These are phyloP conservation scores for Phataginus tricuspis DNA, from an alignment of 2,797 vertebrate species.

Conservation along the genomic window DNA sequence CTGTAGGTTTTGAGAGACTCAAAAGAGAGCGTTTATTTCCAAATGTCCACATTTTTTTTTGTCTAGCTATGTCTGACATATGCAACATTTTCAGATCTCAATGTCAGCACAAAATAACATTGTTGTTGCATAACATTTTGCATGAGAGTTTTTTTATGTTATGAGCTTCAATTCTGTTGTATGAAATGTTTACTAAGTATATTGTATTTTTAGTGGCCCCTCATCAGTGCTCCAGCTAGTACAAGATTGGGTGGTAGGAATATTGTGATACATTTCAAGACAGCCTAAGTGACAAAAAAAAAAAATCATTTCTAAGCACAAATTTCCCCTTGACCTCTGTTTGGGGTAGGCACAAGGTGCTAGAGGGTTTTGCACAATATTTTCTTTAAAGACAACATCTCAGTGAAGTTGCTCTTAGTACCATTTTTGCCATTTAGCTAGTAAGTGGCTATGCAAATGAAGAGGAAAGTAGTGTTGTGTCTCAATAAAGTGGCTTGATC, in stretches of 20 bases:
- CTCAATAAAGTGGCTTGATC: constrained; percentile 29
- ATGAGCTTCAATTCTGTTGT: constrained; percentile 88
- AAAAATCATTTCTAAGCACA: constrained; percentile 75
- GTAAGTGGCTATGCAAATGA: constrained; percentile 80
- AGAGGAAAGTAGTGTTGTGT: constrained; percentile 2
- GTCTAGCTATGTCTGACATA: constrained; percentile 91
- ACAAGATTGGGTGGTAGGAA: constrained; percentile 51
- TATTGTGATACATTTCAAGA: constrained; percentile 49
- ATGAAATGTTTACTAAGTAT: constrained; percentile 88
- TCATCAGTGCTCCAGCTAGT: constrained; percentile 89
- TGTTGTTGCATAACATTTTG: constrained; percentile 92
- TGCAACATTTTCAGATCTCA: constrained; percentile 92
- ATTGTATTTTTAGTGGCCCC: constrained; percentile 85
- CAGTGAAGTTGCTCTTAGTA: constrained; percentile 82
- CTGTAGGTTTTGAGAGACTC: constrained; percentile 82
- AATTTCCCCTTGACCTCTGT: constrained; percentile 81
- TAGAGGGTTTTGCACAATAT: constrained; percentile 86
- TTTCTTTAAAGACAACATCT: constrained; percentile 90
- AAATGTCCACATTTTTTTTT: constrained; percentile 89
- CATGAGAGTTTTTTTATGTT: constrained; percentile 93
- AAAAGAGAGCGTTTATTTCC: constrained; percentile 87
- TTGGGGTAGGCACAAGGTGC: constrained; percentile 50
- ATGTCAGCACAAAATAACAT: constrained; percentile 92
- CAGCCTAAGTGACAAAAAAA: constrained; percentile 35
- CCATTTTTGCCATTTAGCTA: constrained; percentile 84